Evolutionary conservation across 2,888 invertebrate species (phyloP).

Genomic region (Unio delphinus): DNA sequence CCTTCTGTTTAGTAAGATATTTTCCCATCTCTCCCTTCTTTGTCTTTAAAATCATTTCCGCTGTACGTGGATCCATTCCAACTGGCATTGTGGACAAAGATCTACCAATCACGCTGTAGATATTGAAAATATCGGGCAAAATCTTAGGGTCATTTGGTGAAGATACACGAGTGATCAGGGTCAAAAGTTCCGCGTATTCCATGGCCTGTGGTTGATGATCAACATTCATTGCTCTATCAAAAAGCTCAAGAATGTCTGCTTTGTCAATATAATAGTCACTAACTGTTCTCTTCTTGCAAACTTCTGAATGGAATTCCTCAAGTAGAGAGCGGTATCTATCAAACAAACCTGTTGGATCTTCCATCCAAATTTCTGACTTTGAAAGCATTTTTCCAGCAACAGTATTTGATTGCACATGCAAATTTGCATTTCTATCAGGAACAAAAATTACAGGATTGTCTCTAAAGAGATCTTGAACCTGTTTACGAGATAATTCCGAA

Average conservation of each 20-base stretch:
- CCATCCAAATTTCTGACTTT: constrained; percentile 62
- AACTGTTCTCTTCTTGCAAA: constrained; percentile 43
- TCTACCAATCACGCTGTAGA: constrained; percentile 49
- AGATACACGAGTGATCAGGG: constrained; percentile 39
- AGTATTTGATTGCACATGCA: not conserved
- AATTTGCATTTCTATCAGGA: constrained; percentile 20
- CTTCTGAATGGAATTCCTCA: constrained; percentile 46
- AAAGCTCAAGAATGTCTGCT: constrained; percentile 26
- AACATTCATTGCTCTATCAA: constrained; percentile 38
- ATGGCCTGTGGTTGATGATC: constrained; percentile 41
- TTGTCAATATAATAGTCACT: constrained; percentile 20
- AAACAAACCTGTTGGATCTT: constrained; percentile 62
- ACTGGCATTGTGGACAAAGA: constrained; percentile 15
- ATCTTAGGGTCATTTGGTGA: constrained; percentile 33
- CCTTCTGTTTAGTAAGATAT: constrained; percentile 27
- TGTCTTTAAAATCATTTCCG: constrained; percentile 13
- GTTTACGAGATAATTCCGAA: constrained; percentile 48
- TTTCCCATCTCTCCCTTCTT: constrained; percentile 18
- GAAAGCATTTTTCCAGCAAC: constrained; percentile 50
- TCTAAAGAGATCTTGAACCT: constrained; percentile 54
- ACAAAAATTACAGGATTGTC: constrained; percentile 62
- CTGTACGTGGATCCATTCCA: constrained; percentile 16
- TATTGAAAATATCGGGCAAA: constrained; percentile 39
- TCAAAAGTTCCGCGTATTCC: constrained; percentile 56
- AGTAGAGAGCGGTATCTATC: constrained; percentile 42